Conservation (phyloP, 2,888 invertebrate species). For the Poecilobothrus nobilitatus region DNA sequence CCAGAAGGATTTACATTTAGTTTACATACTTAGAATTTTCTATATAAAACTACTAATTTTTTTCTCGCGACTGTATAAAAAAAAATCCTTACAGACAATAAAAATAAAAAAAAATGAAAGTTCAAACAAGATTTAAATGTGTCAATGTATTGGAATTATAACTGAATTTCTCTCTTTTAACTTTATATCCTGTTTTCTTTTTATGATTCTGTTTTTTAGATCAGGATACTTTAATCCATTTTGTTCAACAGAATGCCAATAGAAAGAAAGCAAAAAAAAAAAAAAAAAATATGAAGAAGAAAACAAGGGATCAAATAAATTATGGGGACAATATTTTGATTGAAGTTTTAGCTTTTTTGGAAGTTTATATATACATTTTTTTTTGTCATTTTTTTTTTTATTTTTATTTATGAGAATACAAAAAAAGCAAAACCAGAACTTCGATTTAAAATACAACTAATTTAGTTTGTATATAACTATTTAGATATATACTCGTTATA, state of each 20-base stretch:
- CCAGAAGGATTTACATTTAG: too few species aligned
- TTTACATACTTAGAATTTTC: too few species aligned
- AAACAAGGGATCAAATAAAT: background rate
- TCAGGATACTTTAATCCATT: background rate
- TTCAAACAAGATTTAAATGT: background rate
- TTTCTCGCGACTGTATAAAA: background rate
- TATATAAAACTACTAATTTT: too few species aligned
- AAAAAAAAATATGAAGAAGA: background rate
- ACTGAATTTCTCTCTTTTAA: background rate
- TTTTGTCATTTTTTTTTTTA: too few species aligned
- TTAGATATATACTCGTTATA: too few species aligned
- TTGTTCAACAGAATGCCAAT: background rate
- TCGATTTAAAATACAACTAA: too few species aligned
- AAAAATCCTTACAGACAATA: too few species aligned
- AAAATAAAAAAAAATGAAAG: background rate
- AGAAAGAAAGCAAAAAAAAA: background rate
- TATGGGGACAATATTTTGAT: slow-evolving; percentile 1
- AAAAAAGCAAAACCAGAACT: too few species aligned
- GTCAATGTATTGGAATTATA: background rate
- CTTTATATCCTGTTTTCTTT: background rate
- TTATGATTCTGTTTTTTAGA: background rate
- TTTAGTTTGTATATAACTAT: too few species aligned
- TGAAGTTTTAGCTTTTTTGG: background rate
- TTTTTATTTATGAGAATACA: too few species aligned
- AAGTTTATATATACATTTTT: background rate